These are phyloP conservation scores for Cheilosia vernalis DNA, from an alignment of 2,888 invertebrate genomes.

Conservation along the genomic window DNA sequence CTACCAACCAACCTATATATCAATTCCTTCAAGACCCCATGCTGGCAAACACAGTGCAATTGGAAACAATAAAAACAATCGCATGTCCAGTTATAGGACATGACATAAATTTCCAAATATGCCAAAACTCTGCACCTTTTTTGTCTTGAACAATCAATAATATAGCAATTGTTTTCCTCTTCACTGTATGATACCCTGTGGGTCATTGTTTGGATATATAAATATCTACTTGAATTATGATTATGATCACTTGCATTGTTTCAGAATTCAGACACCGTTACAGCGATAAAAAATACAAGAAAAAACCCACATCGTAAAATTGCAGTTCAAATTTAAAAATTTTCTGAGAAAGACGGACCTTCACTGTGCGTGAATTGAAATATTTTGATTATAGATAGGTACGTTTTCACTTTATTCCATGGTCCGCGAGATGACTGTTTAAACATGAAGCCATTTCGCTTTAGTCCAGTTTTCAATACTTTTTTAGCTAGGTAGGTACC, in stretches of 20 bases:
- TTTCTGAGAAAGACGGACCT: background rate
- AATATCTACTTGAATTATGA: background rate
- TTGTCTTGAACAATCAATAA: background rate
- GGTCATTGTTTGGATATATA: background rate
- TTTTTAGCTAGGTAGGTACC: too few species aligned
- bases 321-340: background rate
- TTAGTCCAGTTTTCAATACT: too few species aligned
- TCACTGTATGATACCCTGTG: background rate
- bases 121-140: constrained; percentile 41
- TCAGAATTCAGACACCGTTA: background rate
- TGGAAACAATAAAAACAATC: background rate
- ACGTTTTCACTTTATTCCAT: too few species aligned
- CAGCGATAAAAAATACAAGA: background rate
- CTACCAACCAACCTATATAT: background rate
- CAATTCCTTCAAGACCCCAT: background rate
- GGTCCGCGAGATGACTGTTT: too few species aligned
- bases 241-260: background rate
- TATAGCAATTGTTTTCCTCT: constrained; percentile 4
- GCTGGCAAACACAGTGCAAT: background rate
- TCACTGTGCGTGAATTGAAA: too few species aligned
- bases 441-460: too few species aligned
- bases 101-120: constrained; percentile 50
- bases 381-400: too few species aligned
- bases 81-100: constrained; percentile 46
- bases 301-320: background rate